Evolutionary conservation across 2,888 invertebrate genomes (phyloP).

Genomic region (Patella depressa): DNA sequence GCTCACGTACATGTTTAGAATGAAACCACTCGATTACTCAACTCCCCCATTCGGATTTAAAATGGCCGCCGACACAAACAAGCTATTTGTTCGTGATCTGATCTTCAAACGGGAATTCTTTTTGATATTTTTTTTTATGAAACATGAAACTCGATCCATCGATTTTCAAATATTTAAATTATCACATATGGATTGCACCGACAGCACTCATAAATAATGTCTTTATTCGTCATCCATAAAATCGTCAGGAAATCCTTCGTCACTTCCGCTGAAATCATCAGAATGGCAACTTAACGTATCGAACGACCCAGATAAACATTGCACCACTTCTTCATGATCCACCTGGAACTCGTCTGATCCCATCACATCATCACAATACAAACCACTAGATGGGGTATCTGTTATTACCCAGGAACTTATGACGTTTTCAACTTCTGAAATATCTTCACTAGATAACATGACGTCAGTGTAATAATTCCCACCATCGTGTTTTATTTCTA

Average conservation of each 20-base stretch:
- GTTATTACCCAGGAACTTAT: not conserved
- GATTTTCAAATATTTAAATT: too few relatives aligned
- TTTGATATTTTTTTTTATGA: too few relatives aligned
- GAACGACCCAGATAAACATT: not conserved
- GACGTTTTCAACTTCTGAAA: not conserved
- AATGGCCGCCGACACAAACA: too few relatives aligned
- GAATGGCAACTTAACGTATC: not conserved
- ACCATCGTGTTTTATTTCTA: too few relatives aligned
- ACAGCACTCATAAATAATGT: too few relatives aligned
- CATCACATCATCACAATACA: not conserved
- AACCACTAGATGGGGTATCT: not conserved
- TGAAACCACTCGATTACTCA: too few relatives aligned
- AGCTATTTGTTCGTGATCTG: too few relatives aligned
- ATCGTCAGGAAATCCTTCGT: slow-evolving; percentile 6
- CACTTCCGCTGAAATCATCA: not conserved
- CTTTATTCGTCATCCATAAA: not conserved
- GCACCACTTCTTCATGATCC: not conserved
- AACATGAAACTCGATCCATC: too few relatives aligned
- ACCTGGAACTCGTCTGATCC: not conserved
- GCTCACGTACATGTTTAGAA: too few relatives aligned
- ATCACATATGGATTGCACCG: too few relatives aligned
- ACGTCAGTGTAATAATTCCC: not conserved
- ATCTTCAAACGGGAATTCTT: too few relatives aligned
- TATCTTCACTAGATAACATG: not conserved
- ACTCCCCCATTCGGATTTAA: too few relatives aligned